A percentile compares a stretch with the other conserved stretches of the same genome.
Conservation (phyloP, 1,140 invertebrate species). For the Dinoponera quadriceps region DNA sequence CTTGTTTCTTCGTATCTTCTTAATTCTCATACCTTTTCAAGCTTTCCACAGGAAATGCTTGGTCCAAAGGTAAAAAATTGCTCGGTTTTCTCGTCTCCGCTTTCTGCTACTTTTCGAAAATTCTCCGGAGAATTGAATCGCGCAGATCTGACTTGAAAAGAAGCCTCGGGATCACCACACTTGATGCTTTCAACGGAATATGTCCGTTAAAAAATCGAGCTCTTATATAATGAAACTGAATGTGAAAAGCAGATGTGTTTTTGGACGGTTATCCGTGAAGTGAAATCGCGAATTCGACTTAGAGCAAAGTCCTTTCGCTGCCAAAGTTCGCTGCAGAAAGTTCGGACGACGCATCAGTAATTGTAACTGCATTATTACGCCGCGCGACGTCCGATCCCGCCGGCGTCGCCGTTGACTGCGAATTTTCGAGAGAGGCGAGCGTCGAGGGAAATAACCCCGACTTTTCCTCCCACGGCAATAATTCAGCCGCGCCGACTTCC, state of each 20-base stretch:
- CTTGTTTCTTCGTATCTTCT: too few relatives aligned
- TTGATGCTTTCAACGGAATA: not conserved
- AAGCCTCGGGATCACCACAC: not conserved
- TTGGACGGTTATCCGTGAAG: not conserved
- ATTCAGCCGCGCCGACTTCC: slow-evolving; percentile 43
- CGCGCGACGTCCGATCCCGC: slow-evolving; percentile 40
- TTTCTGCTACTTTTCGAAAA: too few relatives aligned
- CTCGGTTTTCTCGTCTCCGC: too few relatives aligned
- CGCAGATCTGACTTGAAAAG: not conserved
- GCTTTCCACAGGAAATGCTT: too few relatives aligned
- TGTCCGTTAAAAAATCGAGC: not conserved
- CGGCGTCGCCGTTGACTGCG: slow-evolving; percentile 27
- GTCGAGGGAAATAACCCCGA: slow-evolving; percentile 30
- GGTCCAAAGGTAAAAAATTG: too few relatives aligned
- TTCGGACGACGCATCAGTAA: slow-evolving; percentile 46
- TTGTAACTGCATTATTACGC: slow-evolving; percentile 39
- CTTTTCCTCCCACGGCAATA: slow-evolving; percentile 48
- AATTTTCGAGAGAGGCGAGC: slow-evolving; percentile 24
- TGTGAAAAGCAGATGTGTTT: not conserved
- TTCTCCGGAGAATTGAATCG: too few relatives aligned
- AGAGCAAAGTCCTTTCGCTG: slow-evolving; percentile 2
- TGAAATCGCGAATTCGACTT: slow-evolving; percentile 36
- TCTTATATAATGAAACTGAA: not conserved
- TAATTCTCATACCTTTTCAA: too few relatives aligned
- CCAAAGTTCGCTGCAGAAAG: slow-evolving; percentile 24